phyloP scores from a whole-genome alignment of 35 echinoderm and acorn worm genomes.

The Hemicentrotus pulcherrimus region DNA sequence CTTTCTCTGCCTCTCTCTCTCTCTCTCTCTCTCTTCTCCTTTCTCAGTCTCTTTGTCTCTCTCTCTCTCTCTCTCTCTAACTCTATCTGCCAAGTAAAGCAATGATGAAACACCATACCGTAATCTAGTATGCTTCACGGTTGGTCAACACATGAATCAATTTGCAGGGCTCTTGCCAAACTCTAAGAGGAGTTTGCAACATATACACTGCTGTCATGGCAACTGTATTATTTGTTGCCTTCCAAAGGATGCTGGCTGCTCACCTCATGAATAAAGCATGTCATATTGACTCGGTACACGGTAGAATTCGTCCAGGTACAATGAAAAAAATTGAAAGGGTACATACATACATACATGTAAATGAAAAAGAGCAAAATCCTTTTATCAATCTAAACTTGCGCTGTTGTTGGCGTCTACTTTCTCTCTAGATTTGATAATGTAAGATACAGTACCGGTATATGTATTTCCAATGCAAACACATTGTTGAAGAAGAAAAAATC shows the following conservation, averaged over 20 bases:
- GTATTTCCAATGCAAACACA: too few species aligned
- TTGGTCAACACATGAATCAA: conserved; percentile 3
- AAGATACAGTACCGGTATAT: too few species aligned
- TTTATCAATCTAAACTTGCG: too few species aligned
- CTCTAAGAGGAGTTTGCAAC: neutral
- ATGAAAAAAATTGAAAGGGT: too few species aligned
- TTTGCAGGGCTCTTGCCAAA: neutral
- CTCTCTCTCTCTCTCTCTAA: neutral
- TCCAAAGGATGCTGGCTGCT: neutral
- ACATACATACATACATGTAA: too few species aligned
- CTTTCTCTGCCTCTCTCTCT: neutral
- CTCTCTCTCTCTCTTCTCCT: neutral
- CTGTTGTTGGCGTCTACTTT: too few species aligned
- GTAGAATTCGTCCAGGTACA: too few species aligned
- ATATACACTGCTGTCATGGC: neutral
- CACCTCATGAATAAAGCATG: neutral
- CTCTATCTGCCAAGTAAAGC: neutral
- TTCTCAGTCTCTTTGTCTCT: neutral
- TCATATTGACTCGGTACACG: neutral
- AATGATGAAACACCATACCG: neutral
- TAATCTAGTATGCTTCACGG: conserved; percentile 1
- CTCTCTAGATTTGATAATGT: too few species aligned
- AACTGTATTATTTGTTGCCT: neutral
- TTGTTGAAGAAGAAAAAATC: too few species aligned
- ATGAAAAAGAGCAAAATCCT: too few species aligned